Evolutionary conservation across 1,140 invertebrate species (phyloP).

Genomic region (Drosophila tani): DNA sequence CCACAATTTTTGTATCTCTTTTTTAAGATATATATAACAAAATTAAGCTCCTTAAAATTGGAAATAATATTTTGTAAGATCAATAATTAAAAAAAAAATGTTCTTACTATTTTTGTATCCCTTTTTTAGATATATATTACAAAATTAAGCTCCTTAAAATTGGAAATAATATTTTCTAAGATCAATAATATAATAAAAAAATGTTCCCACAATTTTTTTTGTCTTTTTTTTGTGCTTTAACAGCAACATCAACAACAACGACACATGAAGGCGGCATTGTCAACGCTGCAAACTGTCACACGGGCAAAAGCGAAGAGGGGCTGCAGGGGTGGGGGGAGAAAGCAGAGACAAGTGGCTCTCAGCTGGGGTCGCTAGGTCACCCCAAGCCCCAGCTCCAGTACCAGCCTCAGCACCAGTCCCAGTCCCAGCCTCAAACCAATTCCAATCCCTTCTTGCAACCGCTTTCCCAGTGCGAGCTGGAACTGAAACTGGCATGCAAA

Average conservation of each 20-base stretch:
- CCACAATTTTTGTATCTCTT: too few relatives aligned
- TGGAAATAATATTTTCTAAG: background rate
- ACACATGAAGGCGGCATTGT: conserved; percentile 78
- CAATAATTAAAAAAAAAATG: too few relatives aligned
- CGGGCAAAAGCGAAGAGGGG: background rate
- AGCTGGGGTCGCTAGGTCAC: conserved; percentile 42
- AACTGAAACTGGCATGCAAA: conserved; percentile 81
- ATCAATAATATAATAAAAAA: background rate
- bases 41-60: fast-evolving
- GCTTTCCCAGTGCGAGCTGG: conserved; percentile 43
- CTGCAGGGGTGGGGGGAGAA: background rate
- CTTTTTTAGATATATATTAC: too few relatives aligned
- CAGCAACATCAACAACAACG: conserved; percentile 53
- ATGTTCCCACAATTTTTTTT: background rate
- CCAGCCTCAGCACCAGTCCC: background rate
- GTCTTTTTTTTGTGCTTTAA: background rate
- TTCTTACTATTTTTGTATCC: background rate
- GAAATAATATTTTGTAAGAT: background rate
- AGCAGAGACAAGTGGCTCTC: conserved; percentile 53
- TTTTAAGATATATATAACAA: too few relatives aligned
- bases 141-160: fast-evolving
- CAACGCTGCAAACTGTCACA: conserved; percentile 59
- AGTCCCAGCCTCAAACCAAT: conserved; percentile 1
- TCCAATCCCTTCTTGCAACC: conserved; percentile 28
- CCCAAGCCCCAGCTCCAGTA: conserved; percentile 8